Evolutionary conservation across 2,113 vertebrate genomes (phyloP).

Genomic region (Baryphthengus martii): DNA sequence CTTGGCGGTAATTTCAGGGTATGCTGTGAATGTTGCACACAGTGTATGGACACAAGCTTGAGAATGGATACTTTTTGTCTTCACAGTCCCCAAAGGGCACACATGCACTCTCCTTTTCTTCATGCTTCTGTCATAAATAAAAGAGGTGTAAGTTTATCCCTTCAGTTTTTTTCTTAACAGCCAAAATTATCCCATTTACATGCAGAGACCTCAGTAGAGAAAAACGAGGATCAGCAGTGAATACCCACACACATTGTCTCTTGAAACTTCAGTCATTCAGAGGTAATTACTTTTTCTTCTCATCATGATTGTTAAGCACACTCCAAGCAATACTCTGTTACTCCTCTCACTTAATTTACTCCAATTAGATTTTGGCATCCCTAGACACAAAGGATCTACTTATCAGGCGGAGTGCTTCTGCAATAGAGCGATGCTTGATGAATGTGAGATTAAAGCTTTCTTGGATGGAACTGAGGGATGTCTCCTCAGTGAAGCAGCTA

Average conservation of each 20-base stretch:
- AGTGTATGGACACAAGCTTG: background rate
- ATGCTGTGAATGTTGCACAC: accelerated
- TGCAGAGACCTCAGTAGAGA: background rate
- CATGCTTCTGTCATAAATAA: background rate
- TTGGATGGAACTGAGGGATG: background rate
- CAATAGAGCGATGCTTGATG: background rate
- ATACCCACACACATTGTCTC: background rate
- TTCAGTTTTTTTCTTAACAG: background rate
- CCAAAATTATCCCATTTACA: background rate
- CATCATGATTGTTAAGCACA: background rate
- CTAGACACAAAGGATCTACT: background rate
- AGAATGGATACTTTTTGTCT: background rate
- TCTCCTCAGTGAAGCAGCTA: background rate
- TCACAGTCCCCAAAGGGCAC: background rate
- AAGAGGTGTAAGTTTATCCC: background rate
- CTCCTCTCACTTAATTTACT: background rate
- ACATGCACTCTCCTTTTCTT: background rate
- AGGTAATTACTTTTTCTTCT: background rate
- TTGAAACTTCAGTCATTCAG: background rate
- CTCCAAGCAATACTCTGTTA: background rate
- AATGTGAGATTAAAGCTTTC: background rate
- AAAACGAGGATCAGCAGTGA: background rate
- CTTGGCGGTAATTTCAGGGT: background rate
- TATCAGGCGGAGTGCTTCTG: background rate
- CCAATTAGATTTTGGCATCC: background rate